Evolutionary conservation across 2,113 vertebrate genomes (phyloP).

Genomic region (Desmodus rotundus): DNA sequence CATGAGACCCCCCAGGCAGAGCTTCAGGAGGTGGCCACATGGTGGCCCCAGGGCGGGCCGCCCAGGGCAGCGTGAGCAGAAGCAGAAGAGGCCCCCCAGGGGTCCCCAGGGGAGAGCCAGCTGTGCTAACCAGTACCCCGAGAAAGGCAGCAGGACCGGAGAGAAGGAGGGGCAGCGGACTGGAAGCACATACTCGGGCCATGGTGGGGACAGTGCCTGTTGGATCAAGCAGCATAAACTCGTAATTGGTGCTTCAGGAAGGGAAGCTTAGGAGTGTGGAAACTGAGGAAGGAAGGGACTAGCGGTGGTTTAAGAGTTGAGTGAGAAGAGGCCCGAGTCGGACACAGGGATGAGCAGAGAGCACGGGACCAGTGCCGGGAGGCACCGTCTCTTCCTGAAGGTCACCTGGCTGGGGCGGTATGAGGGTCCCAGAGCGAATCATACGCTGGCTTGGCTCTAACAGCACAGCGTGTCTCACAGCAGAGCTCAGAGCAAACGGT

Average conservation of each 20-base stretch:
- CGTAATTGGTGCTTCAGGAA: neutral
- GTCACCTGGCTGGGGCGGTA: neutral
- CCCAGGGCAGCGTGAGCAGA: neutral
- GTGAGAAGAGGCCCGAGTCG: neutral
- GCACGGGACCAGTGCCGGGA: rapidly evolving
- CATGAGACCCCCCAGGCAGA: neutral
- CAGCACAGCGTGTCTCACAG: neutral
- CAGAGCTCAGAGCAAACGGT: too few species aligned
- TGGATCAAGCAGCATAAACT: neutral
- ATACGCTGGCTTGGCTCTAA: neutral
- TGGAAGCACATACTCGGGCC: neutral
- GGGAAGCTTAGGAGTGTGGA: neutral
- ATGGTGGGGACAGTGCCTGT: neutral
- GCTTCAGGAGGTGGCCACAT: neutral
- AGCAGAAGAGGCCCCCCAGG: neutral
- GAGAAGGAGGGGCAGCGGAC: neutral
- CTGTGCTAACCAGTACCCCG: too few species aligned
- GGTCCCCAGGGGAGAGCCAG: too few species aligned
- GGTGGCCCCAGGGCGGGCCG: neutral
- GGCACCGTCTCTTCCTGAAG: neutral
- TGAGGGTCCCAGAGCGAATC: neutral
- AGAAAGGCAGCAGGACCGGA: neutral
- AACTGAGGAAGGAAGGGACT: neutral
- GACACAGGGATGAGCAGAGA: neutral
- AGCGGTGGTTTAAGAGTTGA: neutral